phyloP scores from a whole-genome alignment of 1,140 invertebrate species.

The Drosophila trapezifrons region DNA sequence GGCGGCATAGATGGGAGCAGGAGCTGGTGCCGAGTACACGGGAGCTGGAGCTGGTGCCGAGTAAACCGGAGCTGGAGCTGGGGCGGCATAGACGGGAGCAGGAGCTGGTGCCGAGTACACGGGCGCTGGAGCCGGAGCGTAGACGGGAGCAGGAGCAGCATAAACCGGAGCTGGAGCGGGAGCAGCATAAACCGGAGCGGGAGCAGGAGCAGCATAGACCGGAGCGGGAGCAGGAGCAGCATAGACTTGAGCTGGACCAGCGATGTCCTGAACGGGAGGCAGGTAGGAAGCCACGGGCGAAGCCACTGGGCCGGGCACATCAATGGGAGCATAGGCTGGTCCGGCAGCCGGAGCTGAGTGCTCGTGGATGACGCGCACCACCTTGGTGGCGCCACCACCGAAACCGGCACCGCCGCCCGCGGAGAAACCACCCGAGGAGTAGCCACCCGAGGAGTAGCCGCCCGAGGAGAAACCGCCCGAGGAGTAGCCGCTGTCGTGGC shows the following conservation, averaged over 20 bases:
- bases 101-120: conserved; percentile 34
- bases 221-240: conserved; percentile 39
- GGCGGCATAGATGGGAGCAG: conserved; percentile 27
- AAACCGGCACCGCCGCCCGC: conserved; percentile 16
- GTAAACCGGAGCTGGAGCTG: conserved; percentile 15
- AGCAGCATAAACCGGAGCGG: conserved; percentile 29
- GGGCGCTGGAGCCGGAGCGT: conserved; percentile 22
- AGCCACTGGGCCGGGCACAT: conserved; percentile 29
- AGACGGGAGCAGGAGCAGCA: conserved; percentile 20
- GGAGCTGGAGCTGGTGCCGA: conserved; percentile 25
- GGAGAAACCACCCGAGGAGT: conserved; percentile 9
- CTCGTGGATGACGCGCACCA: conserved; percentile 77
- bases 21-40: conserved; percentile 36
- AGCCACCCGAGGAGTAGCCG: conserved; percentile 20
- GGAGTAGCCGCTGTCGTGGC: conserved; percentile 32
- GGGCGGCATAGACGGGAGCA: conserved; percentile 39
- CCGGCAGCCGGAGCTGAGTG: conserved; percentile 39
- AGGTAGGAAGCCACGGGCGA: conserved; percentile 45
- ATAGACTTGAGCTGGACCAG: conserved; percentile 33
- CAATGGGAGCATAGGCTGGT: conserved; percentile 46
- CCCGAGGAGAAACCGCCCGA: conserved; percentile 16
- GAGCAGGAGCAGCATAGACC: conserved; percentile 25
- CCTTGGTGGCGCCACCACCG: conserved; percentile 52
- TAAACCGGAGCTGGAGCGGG: conserved; percentile 41
- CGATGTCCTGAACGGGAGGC: conserved; percentile 40